Evolutionary conservation across 2,797 vertebrate species (phyloP).

Genomic region (Platalea minor): DNA sequence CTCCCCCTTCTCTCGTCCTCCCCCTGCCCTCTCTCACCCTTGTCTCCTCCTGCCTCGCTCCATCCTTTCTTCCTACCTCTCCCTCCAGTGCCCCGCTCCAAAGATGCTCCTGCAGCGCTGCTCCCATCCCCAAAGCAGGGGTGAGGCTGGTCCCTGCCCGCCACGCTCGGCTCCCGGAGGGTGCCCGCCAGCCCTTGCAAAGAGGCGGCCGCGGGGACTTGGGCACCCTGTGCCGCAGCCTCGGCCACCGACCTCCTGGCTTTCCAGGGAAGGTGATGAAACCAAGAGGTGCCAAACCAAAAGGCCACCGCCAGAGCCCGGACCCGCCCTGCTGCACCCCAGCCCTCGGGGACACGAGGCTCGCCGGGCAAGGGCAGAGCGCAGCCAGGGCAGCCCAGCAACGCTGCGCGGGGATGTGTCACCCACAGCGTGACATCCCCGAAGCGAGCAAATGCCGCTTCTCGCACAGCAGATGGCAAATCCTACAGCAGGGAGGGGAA

Average conservation of each 20-base stretch:
- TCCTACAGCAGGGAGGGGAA: conserved; percentile 19
- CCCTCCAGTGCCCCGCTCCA: fast-evolving
- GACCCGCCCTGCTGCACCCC: not conserved
- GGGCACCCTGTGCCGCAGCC: fast-evolving
- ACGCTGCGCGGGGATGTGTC: not conserved
- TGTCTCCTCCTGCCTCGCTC: not conserved
- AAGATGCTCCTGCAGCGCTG: not conserved
- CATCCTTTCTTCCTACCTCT: not conserved
- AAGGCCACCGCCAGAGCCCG: not conserved
- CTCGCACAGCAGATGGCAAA: conserved; percentile 51
- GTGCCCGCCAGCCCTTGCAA: not conserved
- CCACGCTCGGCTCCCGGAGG: fast-evolving
- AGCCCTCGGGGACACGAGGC: fast-evolving
- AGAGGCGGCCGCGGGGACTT: not conserved
- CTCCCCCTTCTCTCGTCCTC: not conserved
- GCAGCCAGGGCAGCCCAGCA: not conserved
- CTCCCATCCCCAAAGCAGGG: not conserved
- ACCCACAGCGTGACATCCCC: not conserved
- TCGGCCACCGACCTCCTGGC: not conserved
- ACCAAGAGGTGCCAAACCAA: not conserved
- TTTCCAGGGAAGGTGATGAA: not conserved
- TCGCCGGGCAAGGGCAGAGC: not conserved
- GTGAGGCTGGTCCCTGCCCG: not conserved
- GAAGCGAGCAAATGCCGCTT: conserved; percentile 28
- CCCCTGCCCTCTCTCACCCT: not conserved